phyloP scores from a whole-genome alignment of 1,140 invertebrate genomes.

The Steinernema feltiae region DNA sequence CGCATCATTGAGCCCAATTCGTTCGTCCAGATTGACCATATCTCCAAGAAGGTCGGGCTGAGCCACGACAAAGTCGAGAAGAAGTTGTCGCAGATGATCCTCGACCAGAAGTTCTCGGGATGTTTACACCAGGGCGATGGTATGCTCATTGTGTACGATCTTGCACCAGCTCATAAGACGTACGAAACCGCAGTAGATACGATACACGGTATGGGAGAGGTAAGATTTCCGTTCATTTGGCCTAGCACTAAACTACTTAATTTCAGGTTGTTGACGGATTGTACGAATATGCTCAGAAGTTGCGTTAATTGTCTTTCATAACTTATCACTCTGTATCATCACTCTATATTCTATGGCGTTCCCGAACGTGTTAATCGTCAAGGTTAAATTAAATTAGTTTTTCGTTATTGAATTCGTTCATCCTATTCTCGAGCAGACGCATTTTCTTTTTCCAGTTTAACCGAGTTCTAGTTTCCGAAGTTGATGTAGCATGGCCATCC shows the following conservation, averaged over 20 bases:
- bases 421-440: too few species aligned
- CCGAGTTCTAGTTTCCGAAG: too few species aligned
- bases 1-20: slow-evolving; percentile 98
- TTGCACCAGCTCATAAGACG: slow-evolving; percentile 85
- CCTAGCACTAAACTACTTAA: too few species aligned
- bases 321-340: neutral
- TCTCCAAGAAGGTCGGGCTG: slow-evolving; percentile 74
- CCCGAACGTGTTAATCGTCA: too few species aligned
- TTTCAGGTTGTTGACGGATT: slow-evolving; percentile 37
- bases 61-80: slow-evolving; percentile 73
- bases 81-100: slow-evolving; percentile 98
- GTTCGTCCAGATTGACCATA: slow-evolving; percentile 76
- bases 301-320: slow-evolving; percentile 23
- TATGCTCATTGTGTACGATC: slow-evolving; percentile 93
- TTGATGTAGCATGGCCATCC: too few species aligned
- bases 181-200: slow-evolving; percentile 93
- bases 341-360: neutral
- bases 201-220: slow-evolving; percentile 97
- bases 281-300: slow-evolving; percentile 31
- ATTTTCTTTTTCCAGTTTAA: too few species aligned
- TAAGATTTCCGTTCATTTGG: too few species aligned
- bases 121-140: slow-evolving; percentile 96
- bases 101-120: slow-evolving; percentile 88
- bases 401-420: too few species aligned
- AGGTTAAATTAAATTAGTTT: too few species aligned